These are phyloP conservation scores for Clitarchus hookeri DNA, from an alignment of 2,888 invertebrate genomes.

Conservation along the genomic window DNA sequence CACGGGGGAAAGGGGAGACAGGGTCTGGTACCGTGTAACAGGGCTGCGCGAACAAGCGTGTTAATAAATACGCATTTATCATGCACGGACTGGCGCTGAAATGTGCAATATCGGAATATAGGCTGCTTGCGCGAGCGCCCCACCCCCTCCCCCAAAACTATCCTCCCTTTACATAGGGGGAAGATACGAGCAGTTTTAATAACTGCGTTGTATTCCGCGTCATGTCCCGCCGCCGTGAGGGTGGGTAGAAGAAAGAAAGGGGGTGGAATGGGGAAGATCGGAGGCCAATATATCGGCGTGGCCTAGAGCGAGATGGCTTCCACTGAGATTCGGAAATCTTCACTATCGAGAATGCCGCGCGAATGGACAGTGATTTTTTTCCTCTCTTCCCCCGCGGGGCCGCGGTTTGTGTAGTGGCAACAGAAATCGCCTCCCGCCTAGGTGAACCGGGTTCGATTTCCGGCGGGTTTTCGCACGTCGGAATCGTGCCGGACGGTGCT, in stretches of 20 bases:
- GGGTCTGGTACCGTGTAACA: background rate
- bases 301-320: background rate
- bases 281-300: constrained; percentile 14
- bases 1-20: background rate
- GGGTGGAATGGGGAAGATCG: background rate
- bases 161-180: too few relatives aligned
- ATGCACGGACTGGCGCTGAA: background rate
- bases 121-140: background rate
- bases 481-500: too few relatives aligned
- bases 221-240: background rate
- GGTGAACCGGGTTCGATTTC: too few relatives aligned
- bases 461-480: too few relatives aligned
- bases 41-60: background rate
- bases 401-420: too few relatives aligned
- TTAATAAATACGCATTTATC: constrained; percentile 1
- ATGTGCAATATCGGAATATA: constrained; percentile 4
- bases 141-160: background rate
- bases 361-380: too few relatives aligned
- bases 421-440: too few relatives aligned
- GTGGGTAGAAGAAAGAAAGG: background rate
- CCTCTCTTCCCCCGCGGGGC: too few relatives aligned
- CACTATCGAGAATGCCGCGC: too few relatives aligned
- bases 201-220: background rate
- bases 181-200: constrained; percentile 2
- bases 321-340: background rate